Base-by-base conservation (phyloP, 2,888 invertebrate species). In the Leptinotarsa peninsularis region DNA sequence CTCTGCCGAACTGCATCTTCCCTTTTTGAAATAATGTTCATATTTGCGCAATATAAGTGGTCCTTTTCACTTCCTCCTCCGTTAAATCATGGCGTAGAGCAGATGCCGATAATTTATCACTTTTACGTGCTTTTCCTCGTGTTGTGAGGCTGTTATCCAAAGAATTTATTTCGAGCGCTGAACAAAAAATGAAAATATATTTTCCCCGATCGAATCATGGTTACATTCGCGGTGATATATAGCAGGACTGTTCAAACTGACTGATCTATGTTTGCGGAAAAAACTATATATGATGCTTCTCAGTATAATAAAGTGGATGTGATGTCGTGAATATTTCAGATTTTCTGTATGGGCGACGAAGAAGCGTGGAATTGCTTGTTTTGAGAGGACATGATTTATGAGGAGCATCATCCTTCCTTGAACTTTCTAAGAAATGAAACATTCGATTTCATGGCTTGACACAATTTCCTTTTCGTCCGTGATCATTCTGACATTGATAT, bases 181-280 rank as follows among this genome's bases (percentile, higher is more conserved):
- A 15, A 33, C 18, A 33, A 56, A 69, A 56, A 69, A 43, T 15
- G 21, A 43, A 50, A 69, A 33, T 69, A 54, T 52, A 68, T 60
- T 63, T 33, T 33, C 56, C 33, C 56, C 21, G 54, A 69, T 69
- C 69, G 33, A 33, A 27, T 50, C 69, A 56, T 54, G 56, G 50
- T 69, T 56, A 56, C 43, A 69, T 54, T 27, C 43, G 10, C 23
- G 18, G 54, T 69, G 69, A 69, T 69, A 69, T 69, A 69, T 69
- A 21, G 69, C 56, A 3, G n/a, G 54, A 43, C 69, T 54, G 69
- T 56, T 50, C 69, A 10, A 56, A 54, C n/a, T 69, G 69, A 69
- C 69, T 69, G 69, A 69, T 69, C 54, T 69, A 54, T 56, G 69
- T 69, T 69, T 56, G 54, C 69, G 27, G 69, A 33, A 69, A 68